These are phyloP conservation scores for Patella caerulea DNA, from an alignment of 2,888 invertebrate genomes.

Conservation along the genomic window DNA sequence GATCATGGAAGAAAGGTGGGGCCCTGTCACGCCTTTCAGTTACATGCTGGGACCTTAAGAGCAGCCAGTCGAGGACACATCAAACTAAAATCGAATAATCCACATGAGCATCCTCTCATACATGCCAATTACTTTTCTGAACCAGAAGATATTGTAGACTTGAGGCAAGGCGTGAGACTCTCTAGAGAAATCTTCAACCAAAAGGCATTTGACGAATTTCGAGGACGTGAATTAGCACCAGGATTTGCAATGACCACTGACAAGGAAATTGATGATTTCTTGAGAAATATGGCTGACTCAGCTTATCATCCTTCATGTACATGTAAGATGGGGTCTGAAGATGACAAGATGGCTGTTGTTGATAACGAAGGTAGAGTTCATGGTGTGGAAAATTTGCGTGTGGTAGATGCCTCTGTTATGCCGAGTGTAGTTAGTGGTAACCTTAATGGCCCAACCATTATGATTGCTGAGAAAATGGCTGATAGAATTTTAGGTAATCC, in stretches of 20 bases:
- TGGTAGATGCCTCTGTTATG: slow-evolving; percentile 86
- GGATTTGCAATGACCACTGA: slow-evolving; percentile 61
- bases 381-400: slow-evolving; percentile 78
- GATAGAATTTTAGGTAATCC: slow-evolving; percentile 71
- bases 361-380: slow-evolving; percentile 74
- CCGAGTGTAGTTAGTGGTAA: slow-evolving; percentile 84
- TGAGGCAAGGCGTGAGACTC: slow-evolving; percentile 58
- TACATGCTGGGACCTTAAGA: slow-evolving; percentile 77
- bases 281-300: slow-evolving; percentile 71
- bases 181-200: slow-evolving; percentile 68
- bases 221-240: slow-evolving; percentile 60
- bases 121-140: slow-evolving; percentile 90
- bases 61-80: slow-evolving; percentile 89
- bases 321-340: slow-evolving; percentile 79
- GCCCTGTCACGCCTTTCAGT: slow-evolving; percentile 73
- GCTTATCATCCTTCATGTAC: slow-evolving; percentile 88
- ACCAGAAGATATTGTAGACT: slow-evolving; percentile 75
- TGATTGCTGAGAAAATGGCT: slow-evolving; percentile 74
- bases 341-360: slow-evolving; percentile 77
- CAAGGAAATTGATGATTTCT: slow-evolving; percentile 69
- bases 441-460: slow-evolving; percentile 76
- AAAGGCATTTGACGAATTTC: slow-evolving; percentile 67
- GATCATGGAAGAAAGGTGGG: slow-evolving; percentile 73
- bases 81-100: slow-evolving; percentile 82
- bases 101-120: slow-evolving; percentile 85